These are phyloP conservation scores for Mamestra configurata DNA, from an alignment of 1,140 invertebrate species.

Conservation along the genomic window DNA sequence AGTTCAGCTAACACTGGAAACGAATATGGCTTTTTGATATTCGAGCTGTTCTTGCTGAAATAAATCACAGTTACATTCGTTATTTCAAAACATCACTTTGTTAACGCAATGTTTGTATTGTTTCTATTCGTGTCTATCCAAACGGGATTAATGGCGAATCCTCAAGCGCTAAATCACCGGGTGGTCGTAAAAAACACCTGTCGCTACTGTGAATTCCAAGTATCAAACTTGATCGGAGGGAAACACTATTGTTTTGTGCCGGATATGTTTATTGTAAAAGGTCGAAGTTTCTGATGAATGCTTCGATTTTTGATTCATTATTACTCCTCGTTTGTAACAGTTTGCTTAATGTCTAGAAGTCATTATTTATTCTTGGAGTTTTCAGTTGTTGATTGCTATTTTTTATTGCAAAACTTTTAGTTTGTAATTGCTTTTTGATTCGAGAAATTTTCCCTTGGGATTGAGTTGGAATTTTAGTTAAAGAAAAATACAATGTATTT, in stretches of 20 bases:
- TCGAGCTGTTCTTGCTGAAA: conserved; percentile 8
- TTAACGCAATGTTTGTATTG: conserved; percentile 75
- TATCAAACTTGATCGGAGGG: conserved; percentile 70
- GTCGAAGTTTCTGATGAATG: neutral
- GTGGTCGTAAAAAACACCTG: conserved; percentile 85
- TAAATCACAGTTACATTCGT: conserved; percentile 44
- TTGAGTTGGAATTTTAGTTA: conserved; percentile 9
- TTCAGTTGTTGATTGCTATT: conserved; percentile 33
- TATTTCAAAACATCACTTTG: conserved; percentile 56
- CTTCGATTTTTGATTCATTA: conserved; percentile 32
- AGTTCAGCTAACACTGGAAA: neutral
- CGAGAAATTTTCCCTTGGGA: neutral
- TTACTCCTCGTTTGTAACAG: neutral
- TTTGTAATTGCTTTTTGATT: conserved; percentile 30
- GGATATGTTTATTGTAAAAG: conserved; percentile 47
- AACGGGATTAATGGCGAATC: conserved; percentile 84
- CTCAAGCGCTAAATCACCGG: conserved; percentile 78
- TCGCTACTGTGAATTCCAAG: conserved; percentile 73
- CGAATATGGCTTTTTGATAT: conserved; percentile 3
- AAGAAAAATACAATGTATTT: conserved; percentile 2
- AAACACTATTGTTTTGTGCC: conserved; percentile 62
- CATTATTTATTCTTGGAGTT: conserved; percentile 19
- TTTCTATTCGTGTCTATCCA: conserved; percentile 77
- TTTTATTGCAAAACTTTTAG: conserved; percentile 38
- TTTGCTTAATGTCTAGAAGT: conserved; percentile 26